Evolutionary conservation across 2,888 invertebrate genomes (phyloP).

Genomic region (Choristoneura rosaceana): DNA sequence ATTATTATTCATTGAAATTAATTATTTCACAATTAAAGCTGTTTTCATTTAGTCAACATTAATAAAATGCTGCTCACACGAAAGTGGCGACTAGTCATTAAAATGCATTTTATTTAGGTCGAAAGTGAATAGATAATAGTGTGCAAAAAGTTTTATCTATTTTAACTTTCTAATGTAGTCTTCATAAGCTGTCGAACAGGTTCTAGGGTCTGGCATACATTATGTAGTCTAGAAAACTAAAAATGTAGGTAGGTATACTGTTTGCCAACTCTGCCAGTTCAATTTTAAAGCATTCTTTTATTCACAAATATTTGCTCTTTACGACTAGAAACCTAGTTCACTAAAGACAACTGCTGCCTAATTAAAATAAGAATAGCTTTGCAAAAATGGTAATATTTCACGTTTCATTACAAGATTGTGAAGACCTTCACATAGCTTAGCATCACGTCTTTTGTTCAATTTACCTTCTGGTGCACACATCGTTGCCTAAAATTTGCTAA

Average conservation of each 20-base stretch:
- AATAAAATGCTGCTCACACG: constrained; percentile 56
- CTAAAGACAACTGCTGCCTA: constrained; percentile 57
- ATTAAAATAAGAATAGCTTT: constrained; percentile 74
- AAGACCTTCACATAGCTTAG: constrained; percentile 70
- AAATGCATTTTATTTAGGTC: constrained; percentile 83
- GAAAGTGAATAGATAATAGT: constrained; percentile 68
- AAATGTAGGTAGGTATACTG: constrained; percentile 15
- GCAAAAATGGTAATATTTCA: constrained; percentile 63
- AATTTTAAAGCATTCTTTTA: constrained; percentile 32
- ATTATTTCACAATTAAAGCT: not conserved
- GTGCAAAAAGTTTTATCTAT: constrained; percentile 73
- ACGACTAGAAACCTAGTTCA: constrained; percentile 42
- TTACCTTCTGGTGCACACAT: constrained; percentile 46
- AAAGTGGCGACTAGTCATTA: constrained; percentile 72
- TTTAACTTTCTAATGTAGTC: constrained; percentile 80
- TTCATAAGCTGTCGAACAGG: constrained; percentile 71
- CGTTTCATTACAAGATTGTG: constrained; percentile 61
- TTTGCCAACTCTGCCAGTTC: constrained; percentile 18
- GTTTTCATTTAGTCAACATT: not conserved
- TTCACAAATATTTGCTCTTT: constrained; percentile 32
- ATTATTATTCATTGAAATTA: constrained; percentile 2
- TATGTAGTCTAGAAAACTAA: constrained; percentile 19
- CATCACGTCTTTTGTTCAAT: constrained; percentile 63
- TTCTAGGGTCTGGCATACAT: constrained; percentile 73
- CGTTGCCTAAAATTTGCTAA: constrained; percentile 26